Evolutionary conservation across 2,888 invertebrate species (phyloP).

Genomic region (Lepidochrysops patricia): DNA sequence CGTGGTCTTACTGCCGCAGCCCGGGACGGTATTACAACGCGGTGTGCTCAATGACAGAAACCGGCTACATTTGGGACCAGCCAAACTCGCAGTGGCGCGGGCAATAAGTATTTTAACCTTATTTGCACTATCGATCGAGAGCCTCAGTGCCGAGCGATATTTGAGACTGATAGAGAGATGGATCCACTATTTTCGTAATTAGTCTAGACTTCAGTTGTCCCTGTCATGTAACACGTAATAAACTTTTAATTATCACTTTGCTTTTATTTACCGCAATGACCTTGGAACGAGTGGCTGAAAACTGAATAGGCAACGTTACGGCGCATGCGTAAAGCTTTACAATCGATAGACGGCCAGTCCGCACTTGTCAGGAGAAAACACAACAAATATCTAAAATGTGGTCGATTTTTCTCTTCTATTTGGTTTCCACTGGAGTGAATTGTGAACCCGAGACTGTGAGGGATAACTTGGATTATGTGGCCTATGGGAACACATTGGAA

Average conservation of each 20-base stretch:
- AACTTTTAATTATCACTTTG: background rate
- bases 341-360: constrained; percentile 52
- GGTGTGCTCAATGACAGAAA: constrained; percentile 91
- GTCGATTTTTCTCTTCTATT: constrained; percentile 36
- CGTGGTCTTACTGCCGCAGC: constrained; percentile 90
- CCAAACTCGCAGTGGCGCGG: constrained; percentile 73
- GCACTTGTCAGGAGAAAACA: constrained; percentile 35
- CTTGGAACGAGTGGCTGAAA: constrained; percentile 35
- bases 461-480: constrained; percentile 64
- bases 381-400: constrained; percentile 47
- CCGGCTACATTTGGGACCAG: constrained; percentile 93
- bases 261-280: constrained; percentile 28
- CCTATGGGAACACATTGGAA: constrained; percentile 40
- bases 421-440: constrained; percentile 37
- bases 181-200: constrained; percentile 62
- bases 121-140: constrained; percentile 17
- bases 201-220: constrained; percentile 26
- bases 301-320: constrained; percentile 36
- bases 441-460: constrained; percentile 66
- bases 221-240: background rate
- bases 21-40: constrained; percentile 94
- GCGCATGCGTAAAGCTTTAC: constrained; percentile 51
- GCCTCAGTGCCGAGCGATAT: constrained; percentile 43
- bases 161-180: constrained; percentile 64
- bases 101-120: constrained; percentile 33